Evolutionary conservation across 2,888 invertebrate species (phyloP), one percentile per base, ranked within the genome.

Genomic region (Monochamus alternatus): DNA sequence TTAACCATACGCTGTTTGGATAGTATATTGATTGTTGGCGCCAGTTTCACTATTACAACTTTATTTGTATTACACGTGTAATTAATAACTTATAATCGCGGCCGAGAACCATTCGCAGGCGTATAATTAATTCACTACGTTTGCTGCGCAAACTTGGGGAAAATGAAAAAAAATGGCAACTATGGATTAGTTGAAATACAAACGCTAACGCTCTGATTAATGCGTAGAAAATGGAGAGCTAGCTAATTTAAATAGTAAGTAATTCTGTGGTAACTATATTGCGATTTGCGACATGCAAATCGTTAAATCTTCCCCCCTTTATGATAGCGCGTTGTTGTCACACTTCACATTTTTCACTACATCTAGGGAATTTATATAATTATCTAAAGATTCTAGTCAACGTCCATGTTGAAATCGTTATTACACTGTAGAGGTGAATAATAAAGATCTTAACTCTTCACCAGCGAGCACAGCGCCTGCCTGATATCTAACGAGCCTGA

Each of bases 381-480:
- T 38, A 38, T 5, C 7, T 38, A 5, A 38, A 38, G 22, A 22
- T 22, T 22, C 22, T 22, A 22, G 7, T 38, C 7, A 38, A 38
- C 38, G 38, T 7, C 7, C 7, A 38, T 38, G 38, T 7, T 38
- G 7, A 5, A 38, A 38, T 5, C 5, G 4, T 38, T 2, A 68
- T 69, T 44, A 69, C 59, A 69, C 30, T 58, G 68, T 69, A 44
- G 14, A 14, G 30, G 68, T n/a, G n/a, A 55, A 3, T 69, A 69
- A 69, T 59, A 69, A 59, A 69, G 68, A 69, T 68, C 22, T 68
- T 68, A 43, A 68, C 58, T 58, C 55, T n/a, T 68, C 58, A 58
- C 38, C 7, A 7, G 38, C 5, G 5, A 38, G 38, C 38, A 38
- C 55, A 67, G 22, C 44, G 43, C 32, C 59, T 14, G 44, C 44